A percentile compares a stretch with the other conserved stretches of the same genome.
These are phyloP conservation scores for Champsocephalus gunnari DNA, from an alignment of 2,797 vertebrate genomes.

Conservation along the genomic window DNA sequence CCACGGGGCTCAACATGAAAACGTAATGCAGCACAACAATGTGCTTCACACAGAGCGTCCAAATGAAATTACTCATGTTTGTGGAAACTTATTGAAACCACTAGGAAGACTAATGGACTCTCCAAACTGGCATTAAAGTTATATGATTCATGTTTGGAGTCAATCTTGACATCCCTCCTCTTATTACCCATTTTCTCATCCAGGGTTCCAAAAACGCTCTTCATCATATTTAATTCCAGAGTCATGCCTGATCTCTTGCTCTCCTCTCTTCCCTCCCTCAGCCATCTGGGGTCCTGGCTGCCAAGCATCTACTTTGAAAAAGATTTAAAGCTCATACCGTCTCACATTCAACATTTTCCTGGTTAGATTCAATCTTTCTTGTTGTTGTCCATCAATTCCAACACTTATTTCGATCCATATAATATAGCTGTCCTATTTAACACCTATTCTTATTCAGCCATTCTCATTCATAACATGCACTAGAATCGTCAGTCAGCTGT, in stretches of 20 bases:
- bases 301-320: slow-evolving; percentile 74
- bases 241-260: slow-evolving; percentile 72
- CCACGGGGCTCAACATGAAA: slow-evolving; percentile 39
- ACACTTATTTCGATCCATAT: slow-evolving; percentile 15
- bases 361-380: slow-evolving; percentile 55
- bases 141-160: slow-evolving; percentile 62
- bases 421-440: slow-evolving; percentile 18
- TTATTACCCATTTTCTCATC: slow-evolving; percentile 61
- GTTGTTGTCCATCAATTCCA: slow-evolving; percentile 41
- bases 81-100: slow-evolving; percentile 47
- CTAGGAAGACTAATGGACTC: slow-evolving; percentile 42
- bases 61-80: slow-evolving; percentile 47
- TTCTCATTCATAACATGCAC: neutral
- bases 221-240: slow-evolving; percentile 63
- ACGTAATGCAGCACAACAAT: slow-evolving; percentile 31
- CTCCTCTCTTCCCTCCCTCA: slow-evolving; percentile 76
- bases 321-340: slow-evolving; percentile 64
- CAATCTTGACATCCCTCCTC: slow-evolving; percentile 51
- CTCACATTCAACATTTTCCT: slow-evolving; percentile 48
- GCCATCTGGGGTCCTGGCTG: slow-evolving; percentile 80
- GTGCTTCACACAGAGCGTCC: slow-evolving; percentile 29
- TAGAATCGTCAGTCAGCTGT: neutral
- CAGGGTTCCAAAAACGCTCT: slow-evolving; percentile 63
- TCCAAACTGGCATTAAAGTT: slow-evolving; percentile 67
- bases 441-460: neutral